Evolutionary conservation across 2,888 invertebrate genomes (phyloP), one percentile per base, ranked within the genome.

Genomic region (Dasysyrphus albostriatus): DNA sequence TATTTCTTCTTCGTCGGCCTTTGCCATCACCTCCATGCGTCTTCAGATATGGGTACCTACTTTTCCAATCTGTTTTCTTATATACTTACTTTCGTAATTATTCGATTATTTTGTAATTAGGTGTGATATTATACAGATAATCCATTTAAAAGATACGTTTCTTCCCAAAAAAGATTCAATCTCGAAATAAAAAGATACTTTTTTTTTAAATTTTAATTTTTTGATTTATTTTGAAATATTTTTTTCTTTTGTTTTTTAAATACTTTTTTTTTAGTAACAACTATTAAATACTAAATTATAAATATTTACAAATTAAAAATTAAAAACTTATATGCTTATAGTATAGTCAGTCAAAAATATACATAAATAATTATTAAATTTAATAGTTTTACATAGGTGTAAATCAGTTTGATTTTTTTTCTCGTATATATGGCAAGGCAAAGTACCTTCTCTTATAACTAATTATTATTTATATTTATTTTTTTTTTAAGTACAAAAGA

Each of bases 281-380:
- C 59, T 81, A 76, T 81, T 81, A 81, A 77, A 77, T 77, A 81
- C 72, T 83, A 75, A 34, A 47, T 54, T 83, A 47, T 65, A 59
- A 61, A 67, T 84, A 85, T 85, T 24, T 81, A 85, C 81, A 85
- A 74, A 67, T 54, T 29, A 32, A 24, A 10, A 37, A 79, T 24
- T 2, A 24, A 47, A 49, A 70, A 61, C 87, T 87, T 83, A 87
- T 19, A 8, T 9, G 47, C 67, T 67, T 67, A 67, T 19, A 19
- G 37, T 67, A 78, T 87, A 87, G 79, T 87, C 87, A 87, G 87
- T 87, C 87, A 75, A 83, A 63, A 63, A 75, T 75, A 67, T 83
- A 87, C 83, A 87, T 87, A 87, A 83, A 87, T 85, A 73, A 80
- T 69, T 12, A 39, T 39, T 69, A 69, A 47, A 34, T 37, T 39